Base-by-base conservation (phyloP, 2,113 vertebrate genomes). In the Nesogale talazaci region DNA sequence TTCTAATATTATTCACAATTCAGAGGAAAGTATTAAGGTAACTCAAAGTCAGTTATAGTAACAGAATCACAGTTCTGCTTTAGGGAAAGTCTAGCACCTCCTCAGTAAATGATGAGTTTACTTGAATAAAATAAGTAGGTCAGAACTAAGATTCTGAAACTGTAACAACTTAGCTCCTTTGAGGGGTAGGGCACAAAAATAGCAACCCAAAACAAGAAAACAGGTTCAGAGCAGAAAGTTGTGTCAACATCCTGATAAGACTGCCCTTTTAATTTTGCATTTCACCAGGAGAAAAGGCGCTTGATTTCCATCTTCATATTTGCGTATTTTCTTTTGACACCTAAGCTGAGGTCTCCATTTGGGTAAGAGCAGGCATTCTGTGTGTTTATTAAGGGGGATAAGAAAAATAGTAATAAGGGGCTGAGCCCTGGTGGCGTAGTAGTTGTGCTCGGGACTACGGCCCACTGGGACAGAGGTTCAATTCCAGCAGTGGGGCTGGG, bases 301-400 rank as follows among this genome's bases (percentile, higher is more conserved):
- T 84, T 69, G 57, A 38, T 29, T 86, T 77, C 77, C n/a, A 74
- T 23, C 57, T 81, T 83, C 46, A 3, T 77, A 61, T 95, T 94
- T 94, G 67, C 70, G 83, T 9, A 86, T 97, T 94, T 96, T 96
- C 75, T 96, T 29, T 36, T 74, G 80, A 10, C 16, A 82, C 10
- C 40, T 31, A 76, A 82, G 84, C 16, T 7, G 77, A n/a, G 31
- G 6, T 14, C 16, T 94, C 87, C 2, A 52, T 36, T 95, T 88
- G 92, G 29, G 83, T 74, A 84, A 69, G 85, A 81, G 94, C 94
- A 94, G 76, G n/a, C 23, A 67, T 65, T 81, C 77, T 88, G 93
- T 74, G 22, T 94, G 14, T 87, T 65, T 52, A 52, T 92, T 83
- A 19, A 96, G 97, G 93, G 1, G 85, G 1, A 92, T 34, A 91